A percentile compares a stretch with the other conserved stretches of the same genome.
These are phyloP conservation scores for Eupithecia dodoneata DNA, from an alignment of 2,888 invertebrate species.

Conservation along the genomic window DNA sequence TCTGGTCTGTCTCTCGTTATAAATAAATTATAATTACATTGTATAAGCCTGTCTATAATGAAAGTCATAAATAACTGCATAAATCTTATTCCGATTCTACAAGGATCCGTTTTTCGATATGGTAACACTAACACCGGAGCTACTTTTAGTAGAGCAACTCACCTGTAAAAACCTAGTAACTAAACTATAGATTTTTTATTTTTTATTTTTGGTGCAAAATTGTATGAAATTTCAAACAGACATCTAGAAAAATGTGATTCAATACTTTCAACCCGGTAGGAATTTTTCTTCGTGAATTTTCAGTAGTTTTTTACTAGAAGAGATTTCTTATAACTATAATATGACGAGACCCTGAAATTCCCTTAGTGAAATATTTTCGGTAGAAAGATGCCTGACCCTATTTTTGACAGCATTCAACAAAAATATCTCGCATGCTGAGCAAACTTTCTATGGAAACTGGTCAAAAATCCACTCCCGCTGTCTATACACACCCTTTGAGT, in stretches of 20 bases:
- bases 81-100: too few relatives aligned
- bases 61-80: background rate
- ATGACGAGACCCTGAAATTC: background rate
- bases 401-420: background rate
- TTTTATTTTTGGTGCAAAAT: too few relatives aligned
- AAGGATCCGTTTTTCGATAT: too few relatives aligned
- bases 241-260: background rate
- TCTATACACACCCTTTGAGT: background rate
- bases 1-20: conserved; percentile 5
- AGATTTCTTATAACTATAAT: background rate
- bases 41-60: background rate
- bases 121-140: too few relatives aligned
- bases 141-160: too few relatives aligned
- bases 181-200: too few relatives aligned
- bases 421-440: background rate
- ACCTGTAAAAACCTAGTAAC: too few relatives aligned
- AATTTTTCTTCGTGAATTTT: background rate
- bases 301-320: background rate
- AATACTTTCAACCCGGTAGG: background rate
- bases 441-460: background rate
- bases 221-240: too few relatives aligned
- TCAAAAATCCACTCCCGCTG: background rate
- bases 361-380: background rate
- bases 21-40: background rate
- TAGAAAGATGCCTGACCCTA: background rate